Evolutionary conservation across 92 coral and sea anemone genomes (phyloP).

Genomic region (Plumapathes pennacea): DNA sequence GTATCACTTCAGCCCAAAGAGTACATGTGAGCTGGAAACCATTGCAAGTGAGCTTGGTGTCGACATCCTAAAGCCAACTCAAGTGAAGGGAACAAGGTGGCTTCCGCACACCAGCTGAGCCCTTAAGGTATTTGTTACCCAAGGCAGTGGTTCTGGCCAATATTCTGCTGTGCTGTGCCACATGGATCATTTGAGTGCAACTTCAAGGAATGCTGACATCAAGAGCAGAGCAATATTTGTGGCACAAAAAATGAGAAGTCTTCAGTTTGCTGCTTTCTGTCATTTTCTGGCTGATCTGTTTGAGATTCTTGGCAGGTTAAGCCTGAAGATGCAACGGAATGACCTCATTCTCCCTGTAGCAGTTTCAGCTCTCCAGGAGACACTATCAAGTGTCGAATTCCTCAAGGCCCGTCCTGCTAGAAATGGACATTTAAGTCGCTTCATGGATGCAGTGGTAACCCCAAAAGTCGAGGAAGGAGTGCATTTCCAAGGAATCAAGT

Average conservation of each 20-base stretch:
- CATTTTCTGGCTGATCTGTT: constrained; percentile 45
- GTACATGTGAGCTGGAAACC: constrained; percentile 24
- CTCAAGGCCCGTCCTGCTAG: constrained; percentile 13
- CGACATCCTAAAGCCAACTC: constrained; percentile 35
- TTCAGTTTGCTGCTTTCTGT: constrained; percentile 32
- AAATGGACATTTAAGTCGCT: constrained; percentile 30
- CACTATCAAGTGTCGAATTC: constrained; percentile 14
- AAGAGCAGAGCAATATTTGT: constrained; percentile 29
- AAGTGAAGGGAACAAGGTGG: constrained; percentile 47
- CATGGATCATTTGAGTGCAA: constrained; percentile 39
- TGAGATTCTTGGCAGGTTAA: constrained; percentile 6
- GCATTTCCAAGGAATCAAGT: constrained; percentile 28
- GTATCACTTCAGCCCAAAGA: constrained; percentile 36
- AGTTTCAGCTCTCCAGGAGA: constrained; percentile 26
- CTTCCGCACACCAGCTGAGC: constrained; percentile 39
- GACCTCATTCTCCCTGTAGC: constrained; percentile 27
- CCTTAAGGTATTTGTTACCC: constrained; percentile 15
- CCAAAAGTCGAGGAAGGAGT: constrained; percentile 9
- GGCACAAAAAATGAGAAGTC: constrained; percentile 19
- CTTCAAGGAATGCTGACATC: constrained; percentile 22
- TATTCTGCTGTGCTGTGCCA: constrained; percentile 39
- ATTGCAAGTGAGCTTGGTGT: constrained; percentile 32
- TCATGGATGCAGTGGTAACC: constrained; percentile 13
- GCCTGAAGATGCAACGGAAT: constrained; percentile 13
- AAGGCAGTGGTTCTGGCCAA: constrained; percentile 23